Percentiles rank a stretch among this genome's conserved stretches.
phyloP scores from a whole-genome alignment of 2,113 vertebrate species.

The Glareola pratincola region DNA sequence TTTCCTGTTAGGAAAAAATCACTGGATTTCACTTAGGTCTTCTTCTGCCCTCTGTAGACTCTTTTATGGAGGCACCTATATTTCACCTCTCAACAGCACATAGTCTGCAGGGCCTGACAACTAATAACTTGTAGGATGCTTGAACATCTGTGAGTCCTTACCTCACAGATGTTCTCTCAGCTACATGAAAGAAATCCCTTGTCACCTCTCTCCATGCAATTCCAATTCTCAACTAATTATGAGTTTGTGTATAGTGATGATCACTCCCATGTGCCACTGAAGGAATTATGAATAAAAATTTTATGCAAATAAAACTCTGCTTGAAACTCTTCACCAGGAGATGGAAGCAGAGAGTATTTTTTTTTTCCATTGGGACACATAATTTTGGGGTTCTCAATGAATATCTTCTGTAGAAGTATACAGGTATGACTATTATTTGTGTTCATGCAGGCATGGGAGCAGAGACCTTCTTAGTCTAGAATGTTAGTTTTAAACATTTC shows the following conservation, averaged over 20 bases:
- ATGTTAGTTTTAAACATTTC: background rate
- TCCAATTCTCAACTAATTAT: constrained; percentile 61
- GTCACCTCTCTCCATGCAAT: constrained; percentile 46
- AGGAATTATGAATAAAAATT: constrained; percentile 44
- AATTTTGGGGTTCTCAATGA: background rate
- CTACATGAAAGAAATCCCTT: constrained; percentile 60
- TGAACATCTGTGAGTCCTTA: constrained; percentile 55
- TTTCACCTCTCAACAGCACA: background rate
- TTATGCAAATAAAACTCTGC: constrained; percentile 14
- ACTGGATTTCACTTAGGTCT: background rate
- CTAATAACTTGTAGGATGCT: constrained; percentile 20
- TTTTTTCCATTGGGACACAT: background rate
- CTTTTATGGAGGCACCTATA: background rate
- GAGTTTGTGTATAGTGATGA: constrained; percentile 43
- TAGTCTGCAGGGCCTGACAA: background rate
- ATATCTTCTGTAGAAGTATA: background rate
- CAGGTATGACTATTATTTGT: background rate
- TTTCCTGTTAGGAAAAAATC: background rate
- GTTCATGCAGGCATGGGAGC: background rate
- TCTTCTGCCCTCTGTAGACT: background rate
- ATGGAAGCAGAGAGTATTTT: background rate
- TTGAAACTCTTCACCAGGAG: background rate
- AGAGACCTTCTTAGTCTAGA: background rate
- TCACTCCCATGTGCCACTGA: constrained; percentile 48
- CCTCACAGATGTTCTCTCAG: constrained; percentile 52